Evolutionary conservation across 2,113 vertebrate genomes (phyloP).

Genomic region (Oreochromis tanganicae): DNA sequence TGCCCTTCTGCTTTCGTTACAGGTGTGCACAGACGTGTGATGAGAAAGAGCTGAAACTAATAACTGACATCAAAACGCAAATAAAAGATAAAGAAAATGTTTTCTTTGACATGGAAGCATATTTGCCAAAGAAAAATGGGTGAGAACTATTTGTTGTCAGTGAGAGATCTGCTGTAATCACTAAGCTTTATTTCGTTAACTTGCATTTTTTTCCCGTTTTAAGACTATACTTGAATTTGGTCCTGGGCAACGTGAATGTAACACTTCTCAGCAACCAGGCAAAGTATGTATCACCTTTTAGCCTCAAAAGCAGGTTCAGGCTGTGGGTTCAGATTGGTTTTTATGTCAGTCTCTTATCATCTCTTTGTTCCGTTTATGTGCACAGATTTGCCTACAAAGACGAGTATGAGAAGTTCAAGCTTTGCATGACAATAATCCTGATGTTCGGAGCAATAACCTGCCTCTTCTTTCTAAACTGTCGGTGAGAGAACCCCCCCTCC

Average conservation of each 20-base stretch:
- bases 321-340: not conserved
- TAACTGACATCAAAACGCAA: slow-evolving; percentile 78
- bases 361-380: not conserved
- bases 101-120: slow-evolving; percentile 98
- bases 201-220: slow-evolving; percentile 5
- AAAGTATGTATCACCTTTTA: slow-evolving; percentile 72
- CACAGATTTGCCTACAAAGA: slow-evolving; percentile 97
- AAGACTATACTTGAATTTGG: slow-evolving; percentile 92
- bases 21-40: slow-evolving; percentile 76
- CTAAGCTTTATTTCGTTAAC: not conserved
- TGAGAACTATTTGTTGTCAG: slow-evolving; percentile 51
- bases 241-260: slow-evolving; percentile 94
- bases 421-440: slow-evolving; percentile 95
- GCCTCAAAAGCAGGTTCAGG: not conserved
- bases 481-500: slow-evolving; percentile 68
- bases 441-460: slow-evolving; percentile 89
- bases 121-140: slow-evolving; percentile 97
- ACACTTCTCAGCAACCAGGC: slow-evolving; percentile 96
- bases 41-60: slow-evolving; percentile 72
- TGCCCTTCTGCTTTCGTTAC: not conserved
- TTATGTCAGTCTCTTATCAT: not conserved
- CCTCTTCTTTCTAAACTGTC: slow-evolving; percentile 89
- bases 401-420: slow-evolving; percentile 98
- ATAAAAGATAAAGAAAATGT: slow-evolving; percentile 90
- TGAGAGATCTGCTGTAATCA: not conserved